Evolutionary conservation across 2,797 vertebrate genomes (phyloP).

Genomic region (Podargus strigoides): DNA sequence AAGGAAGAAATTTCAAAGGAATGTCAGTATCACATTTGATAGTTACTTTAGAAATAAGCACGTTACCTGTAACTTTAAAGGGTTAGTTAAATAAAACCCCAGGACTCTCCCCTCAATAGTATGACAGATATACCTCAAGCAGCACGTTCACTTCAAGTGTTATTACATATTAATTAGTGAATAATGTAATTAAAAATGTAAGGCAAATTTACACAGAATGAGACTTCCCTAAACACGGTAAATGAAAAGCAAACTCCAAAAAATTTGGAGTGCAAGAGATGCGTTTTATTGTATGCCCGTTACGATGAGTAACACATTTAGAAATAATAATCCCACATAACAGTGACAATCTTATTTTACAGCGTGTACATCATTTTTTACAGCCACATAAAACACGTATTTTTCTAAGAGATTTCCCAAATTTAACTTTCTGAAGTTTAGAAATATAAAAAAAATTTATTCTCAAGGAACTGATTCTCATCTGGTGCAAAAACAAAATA

Average conservation of each 20-base stretch:
- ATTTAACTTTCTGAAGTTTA: constrained; percentile 77
- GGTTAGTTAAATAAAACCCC: neutral
- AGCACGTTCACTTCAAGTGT: neutral
- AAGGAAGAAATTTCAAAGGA: neutral
- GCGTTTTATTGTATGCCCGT: constrained; percentile 82
- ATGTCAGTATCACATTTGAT: neutral
- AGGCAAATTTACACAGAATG: neutral
- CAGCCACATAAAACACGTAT: constrained; percentile 80
- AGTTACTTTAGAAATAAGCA: neutral
- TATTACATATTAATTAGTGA: neutral
- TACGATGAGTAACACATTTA: constrained; percentile 81
- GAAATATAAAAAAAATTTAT: constrained; percentile 79
- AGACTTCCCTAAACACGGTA: neutral
- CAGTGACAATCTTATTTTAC: constrained; percentile 84
- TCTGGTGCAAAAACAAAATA: constrained; percentile 80
- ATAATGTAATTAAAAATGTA: neutral
- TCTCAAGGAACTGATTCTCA: constrained; percentile 80
- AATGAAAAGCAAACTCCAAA: constrained; percentile 64
- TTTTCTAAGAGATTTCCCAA: constrained; percentile 75
- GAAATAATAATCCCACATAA: constrained; percentile 83
- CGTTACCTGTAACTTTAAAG: neutral
- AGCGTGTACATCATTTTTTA: constrained; percentile 84
- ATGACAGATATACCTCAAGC: neutral
- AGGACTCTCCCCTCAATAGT: neutral
- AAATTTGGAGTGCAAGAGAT: constrained; percentile 78